These are phyloP conservation scores for Scomber colias DNA, from an alignment of 2,113 vertebrate species.

Conservation along the genomic window DNA sequence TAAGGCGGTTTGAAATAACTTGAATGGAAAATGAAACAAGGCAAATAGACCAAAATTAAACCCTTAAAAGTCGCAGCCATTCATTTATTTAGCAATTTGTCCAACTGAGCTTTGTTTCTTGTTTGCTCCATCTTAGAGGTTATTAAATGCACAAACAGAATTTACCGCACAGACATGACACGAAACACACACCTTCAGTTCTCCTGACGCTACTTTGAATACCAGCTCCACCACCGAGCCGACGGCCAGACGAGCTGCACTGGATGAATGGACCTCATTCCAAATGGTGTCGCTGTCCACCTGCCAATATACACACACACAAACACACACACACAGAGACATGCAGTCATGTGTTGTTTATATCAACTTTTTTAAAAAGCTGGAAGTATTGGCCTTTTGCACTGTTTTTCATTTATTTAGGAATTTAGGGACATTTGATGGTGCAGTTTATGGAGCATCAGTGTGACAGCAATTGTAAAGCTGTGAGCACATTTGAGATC, in stretches of 20 bases:
- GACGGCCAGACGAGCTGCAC: slow-evolving; percentile 94
- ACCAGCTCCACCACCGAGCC: slow-evolving; percentile 97
- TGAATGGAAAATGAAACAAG: not conserved
- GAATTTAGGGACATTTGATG: slow-evolving; percentile 11
- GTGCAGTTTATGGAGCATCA: slow-evolving; percentile 12
- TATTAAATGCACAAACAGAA: not conserved
- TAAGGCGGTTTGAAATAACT: not conserved
- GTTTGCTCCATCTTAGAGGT: not conserved
- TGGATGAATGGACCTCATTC: slow-evolving; percentile 96
- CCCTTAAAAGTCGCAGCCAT: not conserved
- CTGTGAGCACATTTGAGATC: slow-evolving; percentile 39
- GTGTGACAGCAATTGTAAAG: slow-evolving; percentile 31
- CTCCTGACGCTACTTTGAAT: slow-evolving; percentile 95
- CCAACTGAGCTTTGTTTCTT: slow-evolving; percentile 17
- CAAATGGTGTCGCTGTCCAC: slow-evolving; percentile 99
- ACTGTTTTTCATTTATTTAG: slow-evolving; percentile 19
- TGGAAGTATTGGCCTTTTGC: slow-evolving; percentile 4
- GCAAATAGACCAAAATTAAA: not conserved
- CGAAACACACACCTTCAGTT: slow-evolving; percentile 90
- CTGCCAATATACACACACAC: slow-evolving; percentile 79
- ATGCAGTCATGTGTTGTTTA: slow-evolving; percentile 8
- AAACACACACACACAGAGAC: slow-evolving; percentile 25
- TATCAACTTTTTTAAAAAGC: slow-evolving; percentile 5
- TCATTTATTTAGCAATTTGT: not conserved
- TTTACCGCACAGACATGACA: slow-evolving; percentile 6